A percentile compares a stretch with the other conserved stretches of the same genome.
Evolutionary conservation across 1,140 invertebrate genomes (phyloP).

Genomic region (Panonychus citri): DNA sequence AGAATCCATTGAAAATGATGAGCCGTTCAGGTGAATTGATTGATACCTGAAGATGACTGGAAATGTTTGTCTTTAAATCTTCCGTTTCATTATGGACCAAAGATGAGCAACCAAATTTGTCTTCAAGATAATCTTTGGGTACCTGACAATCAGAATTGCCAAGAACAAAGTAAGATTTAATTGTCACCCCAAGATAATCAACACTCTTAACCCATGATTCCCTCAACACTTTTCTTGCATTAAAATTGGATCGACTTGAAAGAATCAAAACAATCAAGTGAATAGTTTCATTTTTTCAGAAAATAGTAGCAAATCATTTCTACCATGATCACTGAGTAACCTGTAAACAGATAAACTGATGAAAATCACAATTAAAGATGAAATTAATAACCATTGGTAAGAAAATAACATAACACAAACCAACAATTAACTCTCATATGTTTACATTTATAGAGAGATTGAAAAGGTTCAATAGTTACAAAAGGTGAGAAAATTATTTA

Average conservation of each 20-base stretch:
- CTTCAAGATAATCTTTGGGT: slow-evolving; percentile 10
- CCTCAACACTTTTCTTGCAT: slow-evolving; percentile 10
- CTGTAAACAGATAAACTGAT: no score
- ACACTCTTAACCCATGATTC: slow-evolving; percentile 8
- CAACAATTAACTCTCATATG: no score
- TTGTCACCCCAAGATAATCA: neutral
- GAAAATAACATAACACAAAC: no score
- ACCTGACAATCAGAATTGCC: slow-evolving; percentile 10
- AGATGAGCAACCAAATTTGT: slow-evolving; percentile 8
- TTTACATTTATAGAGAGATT: no score
- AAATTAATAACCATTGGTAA: no score
- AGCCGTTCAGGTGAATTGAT: neutral
- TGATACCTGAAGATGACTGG: neutral
- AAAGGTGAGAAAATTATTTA: no score
- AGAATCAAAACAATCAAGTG: slow-evolving; percentile 12
- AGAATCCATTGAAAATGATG: neutral
- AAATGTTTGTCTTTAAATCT: neutral
- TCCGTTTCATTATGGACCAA: neutral
- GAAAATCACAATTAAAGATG: no score
- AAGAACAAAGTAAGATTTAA: slow-evolving; percentile 12
- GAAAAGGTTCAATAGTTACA: no score
- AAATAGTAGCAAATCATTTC: no score
- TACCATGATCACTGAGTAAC: no score
- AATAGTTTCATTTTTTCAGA: neutral
- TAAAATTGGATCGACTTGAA: slow-evolving; percentile 11